Conservation (phyloP, 2,888 invertebrate species). For the Acanthopleura granulata region DNA sequence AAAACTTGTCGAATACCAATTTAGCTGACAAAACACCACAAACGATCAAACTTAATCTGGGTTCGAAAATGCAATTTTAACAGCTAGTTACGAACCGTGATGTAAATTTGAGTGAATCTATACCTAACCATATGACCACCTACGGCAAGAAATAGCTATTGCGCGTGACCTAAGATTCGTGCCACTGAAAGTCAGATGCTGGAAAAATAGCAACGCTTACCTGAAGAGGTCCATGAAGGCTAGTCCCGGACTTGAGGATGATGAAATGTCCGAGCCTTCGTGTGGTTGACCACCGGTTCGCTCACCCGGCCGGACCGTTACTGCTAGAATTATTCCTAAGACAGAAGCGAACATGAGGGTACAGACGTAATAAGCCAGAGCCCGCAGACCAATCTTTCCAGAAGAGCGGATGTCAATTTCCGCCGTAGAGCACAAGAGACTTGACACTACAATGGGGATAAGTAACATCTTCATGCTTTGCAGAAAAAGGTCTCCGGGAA, state of each 20-base stretch:
- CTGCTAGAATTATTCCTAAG: constrained; percentile 88
- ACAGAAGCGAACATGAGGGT: constrained; percentile 94
- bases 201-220: neutral
- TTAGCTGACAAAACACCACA: too few species aligned
- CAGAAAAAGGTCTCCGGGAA: constrained; percentile 79
- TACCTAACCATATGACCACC: too few species aligned
- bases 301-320: constrained; percentile 84
- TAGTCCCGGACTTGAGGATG: neutral
- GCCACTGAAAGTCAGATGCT: too few species aligned
- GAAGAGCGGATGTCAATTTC: constrained; percentile 90
- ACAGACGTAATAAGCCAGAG: constrained; percentile 91
- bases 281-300: neutral
- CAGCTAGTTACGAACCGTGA: too few species aligned
- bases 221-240: neutral
- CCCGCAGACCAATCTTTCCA: constrained; percentile 86
- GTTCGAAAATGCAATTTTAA: too few species aligned
- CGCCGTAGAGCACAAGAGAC: constrained; percentile 80
- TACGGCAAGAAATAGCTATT: too few species aligned
- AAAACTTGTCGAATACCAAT: too few species aligned
- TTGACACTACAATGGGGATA: constrained; percentile 77
- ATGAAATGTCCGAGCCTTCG: neutral
- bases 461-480: constrained; percentile 79
- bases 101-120: too few species aligned
- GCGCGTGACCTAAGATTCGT: too few species aligned
- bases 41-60: too few species aligned